Conservation (phyloP, 1,140 invertebrate genomes). For the Lanistes nyassanus region DNA sequence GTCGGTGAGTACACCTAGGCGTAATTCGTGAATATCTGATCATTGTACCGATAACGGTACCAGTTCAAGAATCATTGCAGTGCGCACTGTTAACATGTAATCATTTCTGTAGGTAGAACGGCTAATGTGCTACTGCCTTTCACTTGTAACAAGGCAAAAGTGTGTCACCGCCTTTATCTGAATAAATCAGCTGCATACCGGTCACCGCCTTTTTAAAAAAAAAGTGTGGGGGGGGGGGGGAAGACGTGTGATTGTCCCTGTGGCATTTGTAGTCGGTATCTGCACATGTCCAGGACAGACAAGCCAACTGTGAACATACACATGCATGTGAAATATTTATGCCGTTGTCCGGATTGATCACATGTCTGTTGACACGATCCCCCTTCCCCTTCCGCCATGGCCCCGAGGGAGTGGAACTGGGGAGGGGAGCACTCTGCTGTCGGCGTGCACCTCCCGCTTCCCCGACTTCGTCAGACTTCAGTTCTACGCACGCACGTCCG, state of each 20-base stretch:
- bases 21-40: too few species aligned
- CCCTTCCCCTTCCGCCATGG: neutral
- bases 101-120: too few species aligned
- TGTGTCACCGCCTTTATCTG: neutral
- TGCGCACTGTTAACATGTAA: neutral
- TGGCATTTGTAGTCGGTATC: neutral
- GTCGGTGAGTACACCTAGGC: too few species aligned
- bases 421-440: neutral
- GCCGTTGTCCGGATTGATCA: neutral
- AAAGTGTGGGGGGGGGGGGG: neutral
- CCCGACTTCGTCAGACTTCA: neutral
- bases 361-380: conserved; percentile 2
- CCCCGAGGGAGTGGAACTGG: neutral
- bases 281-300: too few species aligned
- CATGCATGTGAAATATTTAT: conserved; percentile 6
- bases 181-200: neutral
- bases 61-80: neutral
- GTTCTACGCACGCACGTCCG: neutral
- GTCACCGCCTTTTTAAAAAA: neutral
- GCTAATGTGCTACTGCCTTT: too few species aligned
- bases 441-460: neutral
- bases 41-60: too few species aligned
- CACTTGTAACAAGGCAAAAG: too few species aligned
- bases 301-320: neutral
- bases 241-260: neutral